These are phyloP conservation scores for Eupeodes latifasciatus DNA, from an alignment of 2,888 invertebrate genomes.

Conservation along the genomic window DNA sequence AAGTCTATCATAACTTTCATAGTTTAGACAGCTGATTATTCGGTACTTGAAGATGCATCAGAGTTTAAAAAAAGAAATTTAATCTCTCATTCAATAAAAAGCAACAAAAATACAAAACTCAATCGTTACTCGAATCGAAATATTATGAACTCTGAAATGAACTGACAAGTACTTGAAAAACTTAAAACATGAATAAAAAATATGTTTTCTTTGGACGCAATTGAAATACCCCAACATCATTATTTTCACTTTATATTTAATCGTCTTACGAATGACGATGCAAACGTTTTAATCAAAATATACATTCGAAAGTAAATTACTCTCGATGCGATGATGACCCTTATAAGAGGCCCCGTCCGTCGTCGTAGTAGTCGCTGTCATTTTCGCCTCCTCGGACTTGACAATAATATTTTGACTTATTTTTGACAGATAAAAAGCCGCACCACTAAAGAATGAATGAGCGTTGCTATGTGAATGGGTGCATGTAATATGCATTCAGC, in stretches of 20 bases:
- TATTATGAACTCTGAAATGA: slow-evolving; percentile 2
- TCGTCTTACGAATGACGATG: neutral
- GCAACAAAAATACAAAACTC: neutral
- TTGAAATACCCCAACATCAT: slow-evolving; percentile 59
- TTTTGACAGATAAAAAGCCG: slow-evolving; percentile 72
- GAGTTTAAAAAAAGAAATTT: neutral
- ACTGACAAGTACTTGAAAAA: slow-evolving; percentile 35
- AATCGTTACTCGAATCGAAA: neutral
- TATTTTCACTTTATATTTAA: slow-evolving; percentile 19
- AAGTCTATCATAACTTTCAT: slow-evolving; percentile 1
- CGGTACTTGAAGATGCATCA: neutral
- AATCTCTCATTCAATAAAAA: neutral
- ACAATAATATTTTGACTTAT: slow-evolving; percentile 67
- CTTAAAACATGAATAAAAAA: slow-evolving; percentile 22
- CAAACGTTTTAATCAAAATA: slow-evolving; percentile 26
- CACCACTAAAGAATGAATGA: neutral
- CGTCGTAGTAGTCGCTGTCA: neutral
- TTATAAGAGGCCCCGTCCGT: slow-evolving; percentile 48
- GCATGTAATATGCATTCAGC: neutral
- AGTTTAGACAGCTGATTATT: neutral
- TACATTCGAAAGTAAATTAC: slow-evolving; percentile 62
- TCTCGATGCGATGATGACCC: slow-evolving; percentile 61
- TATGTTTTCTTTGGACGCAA: slow-evolving; percentile 22
- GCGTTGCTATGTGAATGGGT: neutral
- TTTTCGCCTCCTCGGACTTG: slow-evolving; percentile 5